Evolutionary conservation across 2,888 invertebrate genomes (phyloP), one percentile per base, ranked within the genome.

Genomic region (Ctenicera cuprea): DNA sequence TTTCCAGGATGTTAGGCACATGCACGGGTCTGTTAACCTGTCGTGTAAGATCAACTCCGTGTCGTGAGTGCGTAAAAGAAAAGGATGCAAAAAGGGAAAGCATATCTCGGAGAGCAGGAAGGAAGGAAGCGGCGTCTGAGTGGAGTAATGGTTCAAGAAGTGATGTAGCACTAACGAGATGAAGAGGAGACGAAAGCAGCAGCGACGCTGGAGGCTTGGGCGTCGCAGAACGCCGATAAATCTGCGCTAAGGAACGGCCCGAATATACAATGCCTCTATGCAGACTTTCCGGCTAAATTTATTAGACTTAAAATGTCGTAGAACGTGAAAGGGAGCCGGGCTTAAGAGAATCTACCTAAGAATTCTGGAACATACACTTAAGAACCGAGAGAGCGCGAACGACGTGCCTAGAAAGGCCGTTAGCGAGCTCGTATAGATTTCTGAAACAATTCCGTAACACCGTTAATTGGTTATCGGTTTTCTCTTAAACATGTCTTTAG

Each of bases 261-360:
- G 78, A 80, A 81, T 80, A 80, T 79, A 81, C 79, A 80, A 80
- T 79, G 77, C 75, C 73, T 77, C 78, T 79, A 78, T 77, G 79
- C 79, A 79, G 80, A 79, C 80, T 80, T 80, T 80, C 76, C 65
- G 70, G 69, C 77, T 74, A 74, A 80, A 81, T 81, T 81, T 81
- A 81, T 80, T 80, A 78, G 77, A 76, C 71, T 73, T 76, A 74
- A 77, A 79, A 78, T 79, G 80, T 79, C 79, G 76, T 70, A 74
- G 71, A 79, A 78, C 68, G 76, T 76, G 74, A 77, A 80, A 78
- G 76, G 75, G 75, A 75, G 69, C 72, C 61, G 41, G 74, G 70
- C 62, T 70, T 66, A 65, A 68, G 45, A 57, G 64, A 70, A 70
- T 73, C 57, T 70, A 74, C 65, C 69, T 64, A 68, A 57, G 59